Conservation (phyloP, 2,888 invertebrate genomes). For the Calliopum simillimum region DNA sequence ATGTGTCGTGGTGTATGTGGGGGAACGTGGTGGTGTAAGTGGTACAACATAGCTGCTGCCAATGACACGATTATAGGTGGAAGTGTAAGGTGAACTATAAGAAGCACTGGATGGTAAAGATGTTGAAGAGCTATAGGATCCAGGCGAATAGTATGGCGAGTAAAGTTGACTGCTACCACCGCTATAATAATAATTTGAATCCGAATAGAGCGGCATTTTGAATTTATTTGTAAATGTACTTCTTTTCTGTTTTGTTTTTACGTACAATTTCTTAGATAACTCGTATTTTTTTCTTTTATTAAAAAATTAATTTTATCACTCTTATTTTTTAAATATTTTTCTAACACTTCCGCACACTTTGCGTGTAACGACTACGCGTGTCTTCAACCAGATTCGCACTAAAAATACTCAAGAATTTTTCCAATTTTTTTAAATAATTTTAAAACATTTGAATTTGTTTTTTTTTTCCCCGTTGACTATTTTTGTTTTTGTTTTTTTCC, state of each 20-base stretch:
- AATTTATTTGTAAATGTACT: no score
- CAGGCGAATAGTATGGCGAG: slow-evolving; percentile 68
- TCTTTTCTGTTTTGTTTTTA: no score
- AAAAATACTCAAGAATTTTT: slow-evolving; percentile 28
- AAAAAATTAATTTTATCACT: background rate
- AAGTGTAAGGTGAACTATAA: slow-evolving; percentile 68
- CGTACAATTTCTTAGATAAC: background rate
- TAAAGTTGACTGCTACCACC: slow-evolving; percentile 67
- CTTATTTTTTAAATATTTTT: background rate
- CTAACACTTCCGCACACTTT: slow-evolving; percentile 3
- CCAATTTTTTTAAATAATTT: slow-evolving; percentile 22
- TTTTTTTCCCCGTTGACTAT: background rate
- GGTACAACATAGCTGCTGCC: slow-evolving; percentile 61
- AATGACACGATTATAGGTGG: slow-evolving; percentile 71
- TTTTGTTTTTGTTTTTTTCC: slow-evolving; percentile 6
- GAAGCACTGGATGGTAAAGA: slow-evolving; percentile 68
- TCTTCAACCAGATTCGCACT: slow-evolving; percentile 20
- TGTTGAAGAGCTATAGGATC: slow-evolving; percentile 67
- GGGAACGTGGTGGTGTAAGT: slow-evolving; percentile 56
- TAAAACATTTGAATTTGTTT: slow-evolving; percentile 13
- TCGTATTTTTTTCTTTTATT: background rate
- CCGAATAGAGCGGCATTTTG: slow-evolving; percentile 77
- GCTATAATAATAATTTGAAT: slow-evolving; percentile 72
- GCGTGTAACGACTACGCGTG: slow-evolving; percentile 1
- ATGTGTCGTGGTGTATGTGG: slow-evolving; percentile 51